phyloP scores from a whole-genome alignment of 2,113 vertebrate species.

The Hylia prasina region DNA sequence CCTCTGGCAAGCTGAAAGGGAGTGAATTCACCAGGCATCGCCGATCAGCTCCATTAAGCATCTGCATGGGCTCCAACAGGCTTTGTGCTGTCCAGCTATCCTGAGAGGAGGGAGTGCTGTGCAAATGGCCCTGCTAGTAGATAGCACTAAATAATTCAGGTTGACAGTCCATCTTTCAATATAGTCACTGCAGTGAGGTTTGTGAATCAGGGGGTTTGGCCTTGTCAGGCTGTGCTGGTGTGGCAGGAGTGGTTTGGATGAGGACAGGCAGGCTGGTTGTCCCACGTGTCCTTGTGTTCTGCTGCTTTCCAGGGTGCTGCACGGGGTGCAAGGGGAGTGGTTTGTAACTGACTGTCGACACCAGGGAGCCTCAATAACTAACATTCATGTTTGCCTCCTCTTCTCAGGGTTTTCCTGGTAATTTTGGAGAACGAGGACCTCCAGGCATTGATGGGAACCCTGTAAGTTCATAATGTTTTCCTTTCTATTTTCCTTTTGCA shows the following conservation, averaged over 20 bases:
- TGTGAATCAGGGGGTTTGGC: not conserved
- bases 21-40: not conserved
- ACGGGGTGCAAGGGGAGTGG: not conserved
- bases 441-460: conserved; percentile 95
- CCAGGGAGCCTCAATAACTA: not conserved
- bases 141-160: not conserved
- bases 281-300: not conserved
- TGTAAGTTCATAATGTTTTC: conserved; percentile 77
- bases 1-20: conserved; percentile 18
- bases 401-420: conserved; percentile 91
- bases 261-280: not conserved
- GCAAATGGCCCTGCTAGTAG: not conserved
- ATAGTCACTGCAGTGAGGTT: not conserved
- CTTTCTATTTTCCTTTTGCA: not conserved
- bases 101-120: not conserved
- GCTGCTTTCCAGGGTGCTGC: not conserved
- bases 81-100: not conserved
- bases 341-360: not conserved
- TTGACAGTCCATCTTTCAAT: not conserved
- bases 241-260: not conserved
- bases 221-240: not conserved
- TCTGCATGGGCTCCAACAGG: not conserved
- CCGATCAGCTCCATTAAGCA: conserved; percentile 30
- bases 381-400: conserved; percentile 17
- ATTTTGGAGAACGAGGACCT: conserved; percentile 93